Evolutionary conservation across 2,113 vertebrate genomes (phyloP), one percentile per base, ranked within the genome.

Genomic region (Acanthisitta chloris): DNA sequence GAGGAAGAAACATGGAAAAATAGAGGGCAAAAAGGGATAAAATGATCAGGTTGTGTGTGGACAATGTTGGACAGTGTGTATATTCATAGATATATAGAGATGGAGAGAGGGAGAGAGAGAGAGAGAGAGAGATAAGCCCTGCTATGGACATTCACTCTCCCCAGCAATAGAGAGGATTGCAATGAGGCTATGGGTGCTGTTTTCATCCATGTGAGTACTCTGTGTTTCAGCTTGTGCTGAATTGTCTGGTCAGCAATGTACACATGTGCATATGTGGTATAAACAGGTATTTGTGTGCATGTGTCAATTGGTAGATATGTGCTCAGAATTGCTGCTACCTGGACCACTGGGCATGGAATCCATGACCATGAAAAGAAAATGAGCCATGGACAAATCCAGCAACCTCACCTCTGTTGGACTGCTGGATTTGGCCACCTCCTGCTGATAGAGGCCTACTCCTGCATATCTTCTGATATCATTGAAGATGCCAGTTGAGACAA

Each of bases 231-330:
- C 7, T n/a, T 72, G 6, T 52, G 24, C 9, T 71, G 19, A 71
- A 52, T 21, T 48, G 3, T 29, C 26, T 61, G 31, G 31, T 24
- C 28, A 89, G 12, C 10, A 57, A 17, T 2, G 12, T 33, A 29
- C 12, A n/a, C 4, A 6, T 12, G 1, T 26, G 6, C 24, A 21
- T 34, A 9, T 26, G 8, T n/a, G 12, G 4, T 61, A 28, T 6
- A 43, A 38, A 42, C 10, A 42, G 3, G 13, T 51, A 25, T 38
- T 67, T 49, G 11, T 19, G 3, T 25, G 8, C 14, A 6, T 46
- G 15, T 34, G 2, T 5, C 14, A 4, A 1, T 14, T 64, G 25
- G 12, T 40, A 77, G 62, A 40, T 13, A 3, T 0, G 3, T 33
- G 33, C 4, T 55, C 4, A 69, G 13, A 12, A 13, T 55, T 64